Percentiles rank a stretch among this genome's conserved stretches.
Conservation (phyloP, 1,140 invertebrate genomes). For the Olivierus martensii region DNA sequence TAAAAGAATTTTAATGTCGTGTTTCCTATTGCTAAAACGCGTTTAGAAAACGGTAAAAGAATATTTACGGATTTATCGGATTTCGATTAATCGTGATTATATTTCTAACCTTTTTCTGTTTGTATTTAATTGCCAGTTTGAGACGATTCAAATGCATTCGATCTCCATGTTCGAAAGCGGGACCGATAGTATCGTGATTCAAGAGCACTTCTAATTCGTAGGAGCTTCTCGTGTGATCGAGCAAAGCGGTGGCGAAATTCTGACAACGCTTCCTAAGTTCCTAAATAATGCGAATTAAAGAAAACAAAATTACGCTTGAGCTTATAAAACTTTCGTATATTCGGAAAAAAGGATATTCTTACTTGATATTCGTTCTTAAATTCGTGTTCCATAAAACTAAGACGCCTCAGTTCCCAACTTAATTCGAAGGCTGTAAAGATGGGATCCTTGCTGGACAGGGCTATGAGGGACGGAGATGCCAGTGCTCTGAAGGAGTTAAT, state of each 20-base stretch:
- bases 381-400: slow-evolving; percentile 92
- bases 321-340: too few species aligned
- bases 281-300: slow-evolving; percentile 17
- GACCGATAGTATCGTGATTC: slow-evolving; percentile 49
- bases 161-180: slow-evolving; percentile 33
- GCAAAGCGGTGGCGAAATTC: slow-evolving; percentile 87
- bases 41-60: too few species aligned
- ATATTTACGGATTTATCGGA: too few species aligned
- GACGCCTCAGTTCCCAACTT: slow-evolving; percentile 82
- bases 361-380: slow-evolving; percentile 61
- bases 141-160: slow-evolving; percentile 86
- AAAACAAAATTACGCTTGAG: neutral
- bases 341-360: neutral
- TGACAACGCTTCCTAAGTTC: slow-evolving; percentile 87
- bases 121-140: slow-evolving; percentile 90
- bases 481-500: slow-evolving; percentile 87
- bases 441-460: slow-evolving; percentile 88
- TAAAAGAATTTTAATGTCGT: too few species aligned
- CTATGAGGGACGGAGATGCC: slow-evolving; percentile 84
- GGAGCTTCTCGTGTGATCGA: slow-evolving; percentile 90
- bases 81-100: neutral
- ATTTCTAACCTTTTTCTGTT: slow-evolving; percentile 85
- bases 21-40: too few species aligned
- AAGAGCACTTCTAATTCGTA: slow-evolving; percentile 89
- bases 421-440: slow-evolving; percentile 95